Base-by-base conservation (phyloP, 2,888 invertebrate genomes). In the Reticulitermes lucifugus region DNA sequence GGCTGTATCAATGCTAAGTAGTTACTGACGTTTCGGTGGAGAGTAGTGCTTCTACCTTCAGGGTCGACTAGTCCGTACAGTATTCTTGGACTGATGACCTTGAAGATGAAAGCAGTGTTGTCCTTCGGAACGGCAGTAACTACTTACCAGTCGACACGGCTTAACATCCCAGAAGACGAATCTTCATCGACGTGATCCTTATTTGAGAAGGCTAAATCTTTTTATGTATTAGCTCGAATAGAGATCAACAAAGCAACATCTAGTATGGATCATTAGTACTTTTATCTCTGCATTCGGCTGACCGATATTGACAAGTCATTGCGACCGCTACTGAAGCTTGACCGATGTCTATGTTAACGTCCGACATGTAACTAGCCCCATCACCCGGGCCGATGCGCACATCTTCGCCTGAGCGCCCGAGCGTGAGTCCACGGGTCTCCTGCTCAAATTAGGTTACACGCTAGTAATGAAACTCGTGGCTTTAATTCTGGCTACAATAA, bases 301-400 rank as follows among this genome's bases (percentile, higher is more conserved):
- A 55, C 41, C 35, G 73, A 25, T 51, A 46, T 77, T 46, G 77
- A 46, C 77, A 77, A 77, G 77, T 77, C 65, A 70, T n/a, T 81
- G 55, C 29, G 80, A 55, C 65, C 43, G 18, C 65, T 65, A 81
- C 35, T 81, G n/a, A 81, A 81, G 81, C 81, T 81, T 81, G 81
- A 81, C 81, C 77, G 46, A 77, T 46, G 77, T 77, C 77, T 77
- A 51, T 77, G 51, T 77, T 77, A 77, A 77, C 73, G n/a, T 22
- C n/a, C 25, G 65, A 25, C 65, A 65, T 65, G 65, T 65, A 65
- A 65, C 65, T 2, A 77, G 77, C 46, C 41, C 77, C 77, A 77
- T 77, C 77, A 77, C 46, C 22, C 77, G 77, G 77, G 22, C 35
- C 77, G 77, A 18, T 77, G 77, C 35, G 71, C 35, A 6, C 71